Evolutionary conservation across 2,113 vertebrate species (phyloP), one percentile per base, ranked within the genome.

Genomic region (Forbesichthys papilliferus): DNA sequence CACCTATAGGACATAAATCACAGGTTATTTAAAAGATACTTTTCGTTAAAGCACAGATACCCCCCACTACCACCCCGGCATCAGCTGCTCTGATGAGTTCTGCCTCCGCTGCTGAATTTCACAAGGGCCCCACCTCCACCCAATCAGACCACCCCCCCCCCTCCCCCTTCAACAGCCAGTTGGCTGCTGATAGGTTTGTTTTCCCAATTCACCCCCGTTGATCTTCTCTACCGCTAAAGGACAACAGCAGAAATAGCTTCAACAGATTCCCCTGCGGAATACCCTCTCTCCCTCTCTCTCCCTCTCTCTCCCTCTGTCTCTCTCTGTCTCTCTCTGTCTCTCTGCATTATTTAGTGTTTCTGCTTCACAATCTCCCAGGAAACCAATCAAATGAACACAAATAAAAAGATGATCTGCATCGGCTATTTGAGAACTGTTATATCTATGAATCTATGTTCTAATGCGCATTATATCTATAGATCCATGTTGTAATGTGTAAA

Each of bases 51-150:
- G 20, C 20, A 20, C 20, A 20, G 20, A 20, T 20, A 20, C 20
- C 20, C 20, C 20, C 20, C 1, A 20, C 20, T 20, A 20, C 27
- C 27, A 27, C 27, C 27, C 27, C 2, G n/a, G 2, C 14, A 73
- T 81, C 69, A 66, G 62, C 6, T 61, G 81, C 86, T 86, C 84
- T 3, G 20, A 36, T 51, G 12, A 20, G 67, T 71, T 63, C 68
- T 70, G 34, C 68, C 27, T 61, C 18, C 9, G 5, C 60, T 66
- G 75, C 69, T 0, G 72, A 66, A 64, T 48, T 63, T 70, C 55
- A 46, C 70, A 67, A 82, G 81, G 68, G 47, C 67, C 33, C 11
- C 77, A 60, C 58, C 78, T 73, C 74, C 73, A 46, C 82, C 71
- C 64, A 53, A 6, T 11, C 34, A 1, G 51, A 27, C 27, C 27